Base-by-base conservation (phyloP, 2,888 invertebrate species). In the Chydorus sphaericus region DNA sequence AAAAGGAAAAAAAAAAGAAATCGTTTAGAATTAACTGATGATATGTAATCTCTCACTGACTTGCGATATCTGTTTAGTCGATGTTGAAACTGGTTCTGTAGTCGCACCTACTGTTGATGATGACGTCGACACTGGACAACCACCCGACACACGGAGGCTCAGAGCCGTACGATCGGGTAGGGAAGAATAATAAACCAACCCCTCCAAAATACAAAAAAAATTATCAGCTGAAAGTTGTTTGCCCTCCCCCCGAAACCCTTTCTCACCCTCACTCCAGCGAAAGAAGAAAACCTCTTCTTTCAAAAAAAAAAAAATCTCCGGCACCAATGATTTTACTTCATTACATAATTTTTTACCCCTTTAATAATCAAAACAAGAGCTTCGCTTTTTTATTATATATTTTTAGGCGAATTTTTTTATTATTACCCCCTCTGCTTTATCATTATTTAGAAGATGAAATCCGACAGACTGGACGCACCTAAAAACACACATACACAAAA, bases 101-200 rank as follows among this genome's bases (percentile, higher is more conserved):
- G 44, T 44, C 44, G 44, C 44, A 44, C 44, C 23, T 23, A 39
- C 18, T 39, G 39, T 20, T 23, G 39, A 18, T 14, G 44, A 14
- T 28, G 18, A 26, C 44, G 44, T 26, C 28, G 44, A 16, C 44
- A 44, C 44, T 44, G 44, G 28, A 8, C 44, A n/a, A n/a, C n/a
- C n/a, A n/a, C n/a, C n/a, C n/a, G n/a, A 3, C 44, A 28, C 26
- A 44, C 44, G 26, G 4, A 44, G 28, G 44, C 44, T 28, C 44
- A 44, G 44, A 44, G 44, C 44, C 44, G 44, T 44, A 14, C 23
- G n/a, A 44, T 16, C 44, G 44, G 44, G 44, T 44, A 44, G 44
- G 44, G 28, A 44, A 44, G 18, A 20, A 39, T 18, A 18, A 10
- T 14, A 14, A 26, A 23, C 44, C 18, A 28, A 23, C 44, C 44